These are phyloP conservation scores for Hypothenemus hampei DNA, from an alignment of 1,140 invertebrate species.

Conservation along the genomic window DNA sequence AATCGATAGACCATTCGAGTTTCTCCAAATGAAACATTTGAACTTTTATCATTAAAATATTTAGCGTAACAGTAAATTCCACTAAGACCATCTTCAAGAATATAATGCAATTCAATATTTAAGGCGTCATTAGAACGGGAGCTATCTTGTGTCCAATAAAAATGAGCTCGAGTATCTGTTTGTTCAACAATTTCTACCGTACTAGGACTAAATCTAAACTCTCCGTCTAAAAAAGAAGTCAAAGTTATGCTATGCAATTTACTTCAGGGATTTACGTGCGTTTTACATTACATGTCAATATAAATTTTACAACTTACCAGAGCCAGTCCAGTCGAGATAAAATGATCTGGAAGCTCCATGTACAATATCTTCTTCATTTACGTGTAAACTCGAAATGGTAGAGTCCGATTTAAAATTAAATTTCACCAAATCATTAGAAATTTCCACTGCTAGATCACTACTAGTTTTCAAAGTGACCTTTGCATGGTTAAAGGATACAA, in stretches of 20 bases:
- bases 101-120: slow-evolving; percentile 10
- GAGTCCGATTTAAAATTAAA: slow-evolving; percentile 6
- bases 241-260: background rate
- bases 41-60: background rate
- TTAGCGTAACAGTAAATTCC: slow-evolving; percentile 8
- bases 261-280: background rate
- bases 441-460: background rate
- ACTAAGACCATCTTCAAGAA: slow-evolving; percentile 4
- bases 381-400: slow-evolving; percentile 1
- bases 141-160: slow-evolving; percentile 6
- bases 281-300: background rate
- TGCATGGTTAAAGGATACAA: too few species aligned
- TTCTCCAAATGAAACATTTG: slow-evolving; percentile 1
- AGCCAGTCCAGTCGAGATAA: slow-evolving; percentile 5
- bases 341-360: background rate
- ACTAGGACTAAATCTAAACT: background rate
- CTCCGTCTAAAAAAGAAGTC: background rate
- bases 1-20: slow-evolving; percentile 12
- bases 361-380: background rate
- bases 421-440: slow-evolving; percentile 5
- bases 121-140: background rate
- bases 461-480: too few species aligned
- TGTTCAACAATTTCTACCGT: background rate
- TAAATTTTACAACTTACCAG: background rate
- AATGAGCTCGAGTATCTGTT: slow-evolving; percentile 4